Percentiles rank a stretch among this genome's conserved stretches.
Conservation (phyloP, 2,113 vertebrate species). For the Colinus virginianus region DNA sequence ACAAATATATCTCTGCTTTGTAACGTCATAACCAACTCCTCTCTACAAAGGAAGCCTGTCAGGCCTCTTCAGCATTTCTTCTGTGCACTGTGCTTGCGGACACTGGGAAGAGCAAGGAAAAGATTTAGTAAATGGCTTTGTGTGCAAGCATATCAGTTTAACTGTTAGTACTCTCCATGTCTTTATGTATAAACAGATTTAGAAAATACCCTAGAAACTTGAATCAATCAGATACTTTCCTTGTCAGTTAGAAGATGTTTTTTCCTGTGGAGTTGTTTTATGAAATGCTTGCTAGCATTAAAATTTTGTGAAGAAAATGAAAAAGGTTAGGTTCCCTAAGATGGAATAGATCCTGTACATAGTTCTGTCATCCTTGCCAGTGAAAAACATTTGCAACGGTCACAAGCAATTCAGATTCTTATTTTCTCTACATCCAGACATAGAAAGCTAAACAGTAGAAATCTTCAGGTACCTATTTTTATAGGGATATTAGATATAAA, state of each 20-base stretch:
- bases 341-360: neutral
- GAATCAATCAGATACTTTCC: neutral
- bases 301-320: neutral
- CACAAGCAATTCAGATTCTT: neutral
- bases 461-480: neutral
- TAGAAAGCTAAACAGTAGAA: neutral
- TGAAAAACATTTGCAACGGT: neutral
- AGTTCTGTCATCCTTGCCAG: neutral
- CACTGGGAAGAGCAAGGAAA: neutral
- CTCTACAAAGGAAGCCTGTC: neutral
- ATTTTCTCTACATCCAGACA: neutral
- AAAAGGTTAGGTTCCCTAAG: neutral
- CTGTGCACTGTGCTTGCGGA: neutral
- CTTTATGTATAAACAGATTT: neutral
- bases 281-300: neutral
- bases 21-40: neutral
- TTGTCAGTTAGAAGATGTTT: neutral
- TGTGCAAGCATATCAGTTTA: neutral
- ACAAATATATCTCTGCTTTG: slow-evolving; percentile 35
- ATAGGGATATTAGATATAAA: neutral
- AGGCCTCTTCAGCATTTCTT: neutral
- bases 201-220: neutral
- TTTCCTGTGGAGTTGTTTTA: neutral
- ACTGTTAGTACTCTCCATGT: neutral
- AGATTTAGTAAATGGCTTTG: neutral